phyloP scores from a whole-genome alignment of 2,113 vertebrate genomes.

The Urocitellus parryii region DNA sequence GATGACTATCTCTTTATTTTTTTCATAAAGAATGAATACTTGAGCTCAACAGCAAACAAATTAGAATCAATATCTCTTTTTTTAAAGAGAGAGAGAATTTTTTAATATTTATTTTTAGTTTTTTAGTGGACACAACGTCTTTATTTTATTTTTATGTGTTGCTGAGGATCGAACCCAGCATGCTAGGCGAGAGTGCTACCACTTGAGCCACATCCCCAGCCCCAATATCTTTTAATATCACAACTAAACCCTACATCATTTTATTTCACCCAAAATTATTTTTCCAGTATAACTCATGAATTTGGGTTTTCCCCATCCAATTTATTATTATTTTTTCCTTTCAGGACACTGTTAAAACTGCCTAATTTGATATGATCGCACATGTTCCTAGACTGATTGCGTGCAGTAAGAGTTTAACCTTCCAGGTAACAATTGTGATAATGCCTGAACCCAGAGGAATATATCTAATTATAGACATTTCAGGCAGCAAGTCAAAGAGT shows the following conservation, averaged over 20 bases:
- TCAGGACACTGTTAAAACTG: neutral
- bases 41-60: neutral
- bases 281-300: neutral
- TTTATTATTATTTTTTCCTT: neutral
- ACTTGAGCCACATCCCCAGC: too few relatives aligned
- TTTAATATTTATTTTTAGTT: too few relatives aligned
- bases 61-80: conserved; percentile 3
- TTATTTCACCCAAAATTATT: neutral
- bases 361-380: neutral
- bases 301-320: neutral
- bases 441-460: conserved; percentile 48
- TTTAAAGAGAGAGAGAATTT: too few relatives aligned
- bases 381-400: neutral
- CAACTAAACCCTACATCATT: neutral
- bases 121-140: too few relatives aligned
- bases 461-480: conserved; percentile 64
- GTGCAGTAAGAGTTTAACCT: conserved; percentile 45
- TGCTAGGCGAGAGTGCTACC: too few relatives aligned
- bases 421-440: conserved; percentile 57
- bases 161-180: too few relatives aligned
- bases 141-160: too few relatives aligned
- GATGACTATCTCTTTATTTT: neutral
- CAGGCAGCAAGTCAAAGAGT: neutral
- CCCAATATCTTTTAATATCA: neutral
- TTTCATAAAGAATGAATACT: neutral